A percentile compares a stretch with the other conserved stretches of the same genome.
phyloP scores from a whole-genome alignment of 1,140 invertebrate species.

The Elymnias hypermnestra region DNA sequence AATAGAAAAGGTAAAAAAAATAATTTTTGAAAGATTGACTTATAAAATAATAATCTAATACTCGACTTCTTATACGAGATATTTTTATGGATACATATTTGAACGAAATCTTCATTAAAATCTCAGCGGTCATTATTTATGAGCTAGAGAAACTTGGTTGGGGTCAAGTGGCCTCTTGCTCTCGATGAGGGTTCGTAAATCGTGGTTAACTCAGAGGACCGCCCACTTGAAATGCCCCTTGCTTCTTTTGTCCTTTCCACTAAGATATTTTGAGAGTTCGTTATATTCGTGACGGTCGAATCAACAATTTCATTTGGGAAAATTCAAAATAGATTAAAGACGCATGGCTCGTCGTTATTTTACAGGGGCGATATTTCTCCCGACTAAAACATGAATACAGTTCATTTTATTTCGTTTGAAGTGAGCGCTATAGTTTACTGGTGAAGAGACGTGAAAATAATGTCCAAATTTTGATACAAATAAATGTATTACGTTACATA shows the following conservation, averaged over 20 bases:
- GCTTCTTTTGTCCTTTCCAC: conserved; percentile 25
- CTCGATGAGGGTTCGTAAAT: conserved; percentile 49
- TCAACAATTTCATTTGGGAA: conserved; percentile 5
- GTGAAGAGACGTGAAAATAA: too few relatives aligned
- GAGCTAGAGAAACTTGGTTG: conserved; percentile 23
- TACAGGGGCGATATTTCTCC: neutral
- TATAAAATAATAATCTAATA: too few relatives aligned
- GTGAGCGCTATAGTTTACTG: too few relatives aligned
- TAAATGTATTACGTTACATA: too few relatives aligned
- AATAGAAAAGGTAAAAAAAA: too few relatives aligned
- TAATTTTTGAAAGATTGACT: too few relatives aligned
- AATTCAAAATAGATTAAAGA: conserved; percentile 7
- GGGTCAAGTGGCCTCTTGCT: conserved; percentile 54
- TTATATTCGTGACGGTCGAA: conserved; percentile 9
- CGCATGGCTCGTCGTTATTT: neutral
- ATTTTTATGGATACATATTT: neutral
- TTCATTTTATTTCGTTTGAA: conserved; percentile 1
- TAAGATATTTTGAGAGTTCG: conserved; percentile 17
- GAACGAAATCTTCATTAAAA: conserved; percentile 11
- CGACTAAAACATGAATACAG: conserved; percentile 6
- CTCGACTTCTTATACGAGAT: neutral
- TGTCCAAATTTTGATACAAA: too few relatives aligned
- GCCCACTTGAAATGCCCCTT: conserved; percentile 33
- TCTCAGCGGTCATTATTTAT: conserved; percentile 11
- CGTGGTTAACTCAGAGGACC: conserved; percentile 36